Conservation (phyloP, 2,113 vertebrate genomes). For the Myiozetetes cayanensis region DNA sequence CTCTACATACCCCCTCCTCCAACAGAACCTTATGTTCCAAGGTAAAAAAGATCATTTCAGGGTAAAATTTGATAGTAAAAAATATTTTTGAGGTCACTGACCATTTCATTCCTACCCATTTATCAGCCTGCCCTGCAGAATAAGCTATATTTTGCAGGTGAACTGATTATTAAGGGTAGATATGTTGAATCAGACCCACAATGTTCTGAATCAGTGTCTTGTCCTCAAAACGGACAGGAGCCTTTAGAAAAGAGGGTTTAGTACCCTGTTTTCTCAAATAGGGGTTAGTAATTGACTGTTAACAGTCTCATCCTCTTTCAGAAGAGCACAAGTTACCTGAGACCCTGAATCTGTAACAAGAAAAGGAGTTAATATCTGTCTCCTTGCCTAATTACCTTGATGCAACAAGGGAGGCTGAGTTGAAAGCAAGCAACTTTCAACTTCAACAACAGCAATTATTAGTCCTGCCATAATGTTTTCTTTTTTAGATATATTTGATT, state of each 20-base stretch:
- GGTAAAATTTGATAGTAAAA: neutral
- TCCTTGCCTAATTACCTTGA: neutral
- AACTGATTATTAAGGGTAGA: neutral
- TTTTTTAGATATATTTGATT: neutral
- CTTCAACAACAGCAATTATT: neutral
- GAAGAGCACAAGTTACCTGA: neutral
- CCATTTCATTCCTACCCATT: neutral
- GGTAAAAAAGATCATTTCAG: conserved; percentile 72
- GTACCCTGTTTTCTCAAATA: neutral
- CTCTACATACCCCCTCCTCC: conserved; percentile 97
- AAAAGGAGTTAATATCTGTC: neutral
- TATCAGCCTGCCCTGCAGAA: neutral
- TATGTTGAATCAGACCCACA: neutral
- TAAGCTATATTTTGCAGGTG: neutral
- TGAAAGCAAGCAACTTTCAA: neutral
- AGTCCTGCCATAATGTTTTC: neutral
- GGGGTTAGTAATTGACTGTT: neutral
- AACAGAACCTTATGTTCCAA: conserved; percentile 91
- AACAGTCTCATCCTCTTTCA: neutral
- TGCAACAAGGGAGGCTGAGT: neutral
- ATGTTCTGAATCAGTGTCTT: neutral
- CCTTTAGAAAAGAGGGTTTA: neutral
- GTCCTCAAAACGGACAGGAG: neutral
- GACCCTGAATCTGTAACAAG: neutral
- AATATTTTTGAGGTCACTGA: neutral